A percentile compares a stretch with the other conserved stretches of the same genome.
Conservation (phyloP, 1,140 invertebrate species). For the Pseudoatta argentina region DNA sequence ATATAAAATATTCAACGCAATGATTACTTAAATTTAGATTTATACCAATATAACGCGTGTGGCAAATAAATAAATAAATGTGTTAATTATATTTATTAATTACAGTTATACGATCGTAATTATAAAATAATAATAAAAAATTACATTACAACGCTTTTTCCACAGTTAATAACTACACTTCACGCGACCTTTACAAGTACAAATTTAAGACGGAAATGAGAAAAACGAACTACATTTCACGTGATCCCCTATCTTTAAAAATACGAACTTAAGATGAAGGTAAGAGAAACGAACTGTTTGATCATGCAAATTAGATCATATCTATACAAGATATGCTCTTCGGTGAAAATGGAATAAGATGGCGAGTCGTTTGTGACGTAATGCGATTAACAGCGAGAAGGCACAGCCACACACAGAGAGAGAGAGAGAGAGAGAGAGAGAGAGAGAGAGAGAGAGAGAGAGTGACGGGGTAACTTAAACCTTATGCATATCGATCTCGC, state of each 20-base stretch:
- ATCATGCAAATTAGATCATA: conserved; percentile 6
- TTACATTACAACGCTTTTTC: neutral
- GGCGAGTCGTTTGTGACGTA: neutral
- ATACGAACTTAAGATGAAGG: neutral
- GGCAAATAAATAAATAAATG: too few species aligned
- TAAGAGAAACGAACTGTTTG: neutral
- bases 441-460: neutral
- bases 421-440: neutral
- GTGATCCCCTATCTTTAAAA: neutral
- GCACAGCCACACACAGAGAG: neutral
- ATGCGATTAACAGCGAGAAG: neutral
- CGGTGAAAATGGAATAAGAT: conserved; percentile 6
- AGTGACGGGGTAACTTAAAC: conserved; percentile 11
- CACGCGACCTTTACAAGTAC: neutral
- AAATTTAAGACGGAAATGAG: neutral
- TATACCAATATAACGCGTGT: neutral
- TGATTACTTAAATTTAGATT: neutral
- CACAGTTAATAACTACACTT: neutral
- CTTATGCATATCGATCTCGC: conserved; percentile 37
- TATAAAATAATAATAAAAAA: neutral
- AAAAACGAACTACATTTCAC: neutral
- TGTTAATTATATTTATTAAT: neutral
- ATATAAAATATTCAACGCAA: neutral
- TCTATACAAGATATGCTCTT: neutral
- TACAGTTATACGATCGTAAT: neutral